Conservation (phyloP, 64 coral and sea anemone species). For the Montipora efflorescens region DNA sequence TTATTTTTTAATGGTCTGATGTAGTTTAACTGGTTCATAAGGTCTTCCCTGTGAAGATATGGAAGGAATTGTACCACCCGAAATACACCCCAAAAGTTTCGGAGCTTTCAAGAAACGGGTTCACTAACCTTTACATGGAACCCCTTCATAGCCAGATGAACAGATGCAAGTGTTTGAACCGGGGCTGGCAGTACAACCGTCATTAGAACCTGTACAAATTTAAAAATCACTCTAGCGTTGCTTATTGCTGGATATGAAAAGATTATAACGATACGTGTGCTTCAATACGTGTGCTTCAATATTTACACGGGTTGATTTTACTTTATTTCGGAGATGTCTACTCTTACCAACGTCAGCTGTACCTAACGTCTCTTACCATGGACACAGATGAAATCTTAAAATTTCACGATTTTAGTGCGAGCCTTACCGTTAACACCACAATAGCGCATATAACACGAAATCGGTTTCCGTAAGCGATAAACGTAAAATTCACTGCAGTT, state of each 20-base stretch:
- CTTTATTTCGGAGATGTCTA: not conserved
- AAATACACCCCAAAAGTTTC: not conserved
- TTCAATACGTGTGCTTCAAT: not conserved
- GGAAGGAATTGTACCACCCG: not conserved
- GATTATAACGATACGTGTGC: not conserved
- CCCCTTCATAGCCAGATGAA: not conserved
- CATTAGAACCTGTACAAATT: not conserved
- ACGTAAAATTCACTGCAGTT: conserved; percentile 75
- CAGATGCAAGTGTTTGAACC: not conserved
- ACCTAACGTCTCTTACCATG: not conserved
- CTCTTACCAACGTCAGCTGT: not conserved
- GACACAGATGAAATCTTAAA: not conserved
- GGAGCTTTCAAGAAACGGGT: not conserved
- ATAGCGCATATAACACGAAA: not conserved
- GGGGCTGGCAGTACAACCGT: not conserved
- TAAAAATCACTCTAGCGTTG: not conserved
- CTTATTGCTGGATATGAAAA: not conserved
- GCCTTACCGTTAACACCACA: conserved; percentile 31
- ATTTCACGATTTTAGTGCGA: not conserved
- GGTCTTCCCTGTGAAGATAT: not conserved
- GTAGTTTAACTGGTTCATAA: too few relatives aligned
- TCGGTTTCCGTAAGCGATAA: conserved; percentile 35
- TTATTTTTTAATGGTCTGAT: too few relatives aligned
- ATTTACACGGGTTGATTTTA: not conserved
- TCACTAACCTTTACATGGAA: not conserved